Evolutionary conservation across 1,140 invertebrate species (phyloP), one percentile per base, ranked within the genome.

Genomic region (Drosophila neocordata): DNA sequence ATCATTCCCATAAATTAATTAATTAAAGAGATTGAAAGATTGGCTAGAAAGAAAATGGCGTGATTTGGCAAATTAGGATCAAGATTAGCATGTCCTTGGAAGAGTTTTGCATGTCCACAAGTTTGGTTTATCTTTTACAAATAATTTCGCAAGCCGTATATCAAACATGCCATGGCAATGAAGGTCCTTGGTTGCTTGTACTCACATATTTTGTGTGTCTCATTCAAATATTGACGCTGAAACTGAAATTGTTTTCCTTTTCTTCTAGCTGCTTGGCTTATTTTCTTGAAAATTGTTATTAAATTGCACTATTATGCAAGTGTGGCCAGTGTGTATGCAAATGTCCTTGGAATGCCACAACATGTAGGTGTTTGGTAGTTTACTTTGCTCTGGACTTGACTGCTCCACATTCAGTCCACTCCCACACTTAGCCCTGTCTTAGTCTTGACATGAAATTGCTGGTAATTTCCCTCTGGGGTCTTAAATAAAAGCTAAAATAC

Each of bases 331-430:
- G 9, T 38, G 15, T 12, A 13, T 35, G n/a, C 12, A 13, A n/a
- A n/a, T 68, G 82, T 41, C 81, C 81, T 85, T 87, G 60, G 52
- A 24, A 57, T 87, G 82, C 65, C 81, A 61, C 51, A 48, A 38
- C 34, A 27, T 52, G 12, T 35, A 18, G 70, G 38, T 64, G 59
- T 55, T 65, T 60, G 62, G 69, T 24, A 22, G 20, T 15, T 15
- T n/a, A 18, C 18, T 34, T 15, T 3, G 7, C 27, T 31, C 27
- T 31, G 27, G 27, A 31, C 27, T 7, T 15, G 41, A 44, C 41
- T 44, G 41, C 41, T 18, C 41, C 41, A 44, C 41, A 15, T 48
- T 48, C 41, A 44, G 13, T 18, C 13, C 41, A 48, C 18, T 48
- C 41, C 41, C 13, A 15, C 15, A 20, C 41, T 20, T 48, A 11